Evolutionary conservation across 2,113 vertebrate species (phyloP).

Genomic region (Periophthalmodon schlosseri): DNA sequence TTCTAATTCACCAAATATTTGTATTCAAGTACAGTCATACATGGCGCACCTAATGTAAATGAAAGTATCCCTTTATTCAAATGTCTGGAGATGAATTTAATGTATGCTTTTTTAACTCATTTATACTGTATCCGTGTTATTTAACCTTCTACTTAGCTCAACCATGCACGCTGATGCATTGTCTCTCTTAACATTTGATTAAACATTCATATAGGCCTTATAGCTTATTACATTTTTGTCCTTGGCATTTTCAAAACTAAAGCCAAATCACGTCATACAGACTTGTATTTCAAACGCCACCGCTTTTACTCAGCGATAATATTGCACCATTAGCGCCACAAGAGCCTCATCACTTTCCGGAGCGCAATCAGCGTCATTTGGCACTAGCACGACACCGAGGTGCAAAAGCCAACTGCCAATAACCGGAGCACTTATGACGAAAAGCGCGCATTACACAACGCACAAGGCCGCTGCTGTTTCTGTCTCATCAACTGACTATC

Average conservation of each 20-base stretch:
- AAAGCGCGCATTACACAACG: constrained; percentile 29
- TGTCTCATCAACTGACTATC: constrained; percentile 3
- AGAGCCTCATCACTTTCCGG: background rate
- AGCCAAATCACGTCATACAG: background rate
- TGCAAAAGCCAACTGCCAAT: background rate
- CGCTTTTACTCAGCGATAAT: background rate
- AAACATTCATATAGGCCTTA: background rate
- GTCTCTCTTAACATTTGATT: background rate
- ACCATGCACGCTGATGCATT: background rate
- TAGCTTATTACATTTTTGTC: background rate
- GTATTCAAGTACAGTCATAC: too few relatives aligned
- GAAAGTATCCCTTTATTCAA: too few relatives aligned
- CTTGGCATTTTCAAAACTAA: background rate
- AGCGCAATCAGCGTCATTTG: background rate
- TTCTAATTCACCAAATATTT: too few relatives aligned
- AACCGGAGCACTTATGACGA: background rate
- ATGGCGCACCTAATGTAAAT: too few relatives aligned
- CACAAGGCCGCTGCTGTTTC: constrained; percentile 15
- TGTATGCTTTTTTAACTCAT: too few relatives aligned
- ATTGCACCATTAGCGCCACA: background rate
- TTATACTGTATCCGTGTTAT: too few relatives aligned
- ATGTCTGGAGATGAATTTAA: too few relatives aligned
- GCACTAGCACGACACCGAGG: background rate
- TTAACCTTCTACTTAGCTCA: too few relatives aligned
- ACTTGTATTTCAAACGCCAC: background rate